These are phyloP conservation scores for Romanogobio albipinnatus DNA, from an alignment of 2,113 vertebrate species.

Conservation along the genomic window DNA sequence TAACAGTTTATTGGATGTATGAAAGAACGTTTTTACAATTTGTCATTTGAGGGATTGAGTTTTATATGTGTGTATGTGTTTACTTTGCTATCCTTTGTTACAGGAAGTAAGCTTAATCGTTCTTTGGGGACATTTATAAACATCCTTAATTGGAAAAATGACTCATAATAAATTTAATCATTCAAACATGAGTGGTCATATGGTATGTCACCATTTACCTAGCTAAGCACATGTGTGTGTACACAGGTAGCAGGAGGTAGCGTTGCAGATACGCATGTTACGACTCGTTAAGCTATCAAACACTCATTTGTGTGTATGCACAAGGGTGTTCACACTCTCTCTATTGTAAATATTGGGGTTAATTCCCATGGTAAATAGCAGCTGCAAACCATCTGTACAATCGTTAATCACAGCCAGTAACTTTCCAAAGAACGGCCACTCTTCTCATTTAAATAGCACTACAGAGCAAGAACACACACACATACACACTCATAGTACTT, in stretches of 20 bases:
- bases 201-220: background rate
- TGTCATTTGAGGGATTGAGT: background rate
- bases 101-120: background rate
- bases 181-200: background rate
- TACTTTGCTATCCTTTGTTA: background rate
- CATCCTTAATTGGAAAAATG: background rate
- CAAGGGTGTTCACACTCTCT: conserved; percentile 57
- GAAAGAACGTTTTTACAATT: background rate
- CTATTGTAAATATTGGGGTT: conserved; percentile 83
- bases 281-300: conserved; percentile 11
- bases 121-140: background rate
- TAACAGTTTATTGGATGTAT: background rate
- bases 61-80: conserved; percentile 3
- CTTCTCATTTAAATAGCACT: conserved; percentile 77
- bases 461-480: conserved; percentile 63
- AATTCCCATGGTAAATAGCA: conserved; percentile 81
- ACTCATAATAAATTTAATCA: background rate
- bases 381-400: conserved; percentile 78
- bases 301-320: conserved; percentile 20
- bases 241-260: background rate
- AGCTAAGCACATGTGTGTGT: background rate
- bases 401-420: conserved; percentile 81
- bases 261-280: background rate
- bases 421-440: conserved; percentile 73
- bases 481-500: conserved; percentile 42